These are phyloP conservation scores for Dicycla oo DNA, from an alignment of 2,888 invertebrate species.

Conservation along the genomic window DNA sequence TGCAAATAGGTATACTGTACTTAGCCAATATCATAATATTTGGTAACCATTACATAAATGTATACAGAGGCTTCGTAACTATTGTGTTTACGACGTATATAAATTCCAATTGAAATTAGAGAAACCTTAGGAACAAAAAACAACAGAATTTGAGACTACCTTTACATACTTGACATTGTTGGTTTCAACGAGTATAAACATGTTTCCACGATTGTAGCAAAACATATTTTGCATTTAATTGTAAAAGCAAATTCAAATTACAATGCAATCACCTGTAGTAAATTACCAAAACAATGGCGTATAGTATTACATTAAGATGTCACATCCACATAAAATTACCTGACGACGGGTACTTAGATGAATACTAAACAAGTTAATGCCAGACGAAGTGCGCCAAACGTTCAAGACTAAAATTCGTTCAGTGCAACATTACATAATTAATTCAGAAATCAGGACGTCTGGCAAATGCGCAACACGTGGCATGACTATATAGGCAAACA, in stretches of 20 bases:
- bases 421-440: constrained; percentile 39
- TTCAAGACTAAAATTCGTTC: constrained; percentile 24
- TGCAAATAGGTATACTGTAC: neutral
- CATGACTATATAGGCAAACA: constrained; percentile 2
- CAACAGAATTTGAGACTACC: too few relatives aligned
- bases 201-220: neutral
- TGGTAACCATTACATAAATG: neutral
- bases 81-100: constrained; percentile 2
- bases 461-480: constrained; percentile 19
- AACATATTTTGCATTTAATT: neutral
- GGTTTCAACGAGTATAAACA: neutral
- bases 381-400: constrained; percentile 11
- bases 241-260: neutral
- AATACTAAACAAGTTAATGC: constrained; percentile 29
- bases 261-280: neutral
- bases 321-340: constrained; percentile 6
- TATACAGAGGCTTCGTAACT: neutral
- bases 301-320: neutral
- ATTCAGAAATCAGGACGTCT: constrained; percentile 17
- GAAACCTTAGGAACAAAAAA: constrained; percentile 15
- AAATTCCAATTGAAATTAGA: constrained; percentile 2
- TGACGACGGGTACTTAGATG: neutral
- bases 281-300: constrained; percentile 23
- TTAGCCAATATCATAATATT: constrained; percentile 5
- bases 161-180: neutral